Evolutionary conservation across 2,113 vertebrate genomes (phyloP).

Genomic region (Odocoileus hemionus): DNA sequence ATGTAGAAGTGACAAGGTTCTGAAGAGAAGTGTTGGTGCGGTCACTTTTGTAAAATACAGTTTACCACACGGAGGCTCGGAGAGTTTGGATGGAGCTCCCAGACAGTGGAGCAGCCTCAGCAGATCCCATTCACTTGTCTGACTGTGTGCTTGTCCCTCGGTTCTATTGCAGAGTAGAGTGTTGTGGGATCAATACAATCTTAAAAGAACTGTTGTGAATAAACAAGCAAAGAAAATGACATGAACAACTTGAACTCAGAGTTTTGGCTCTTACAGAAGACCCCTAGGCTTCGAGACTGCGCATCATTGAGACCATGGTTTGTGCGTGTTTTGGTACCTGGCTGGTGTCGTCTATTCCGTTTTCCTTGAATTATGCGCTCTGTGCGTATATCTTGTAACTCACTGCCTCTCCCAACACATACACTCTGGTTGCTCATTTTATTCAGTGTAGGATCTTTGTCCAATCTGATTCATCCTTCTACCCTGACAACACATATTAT

Average conservation of each 20-base stretch:
- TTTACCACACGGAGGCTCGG: not conserved
- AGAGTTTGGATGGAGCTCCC: not conserved
- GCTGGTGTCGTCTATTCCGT: not conserved
- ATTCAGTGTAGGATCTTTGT: not conserved
- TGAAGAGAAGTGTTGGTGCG: not conserved
- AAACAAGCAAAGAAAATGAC: not conserved
- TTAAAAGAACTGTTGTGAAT: not conserved
- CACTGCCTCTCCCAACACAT: not conserved
- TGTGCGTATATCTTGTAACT: not conserved
- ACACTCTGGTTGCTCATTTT: not conserved
- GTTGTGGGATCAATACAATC: not conserved
- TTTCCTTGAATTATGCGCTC: not conserved
- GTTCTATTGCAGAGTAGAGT: not conserved
- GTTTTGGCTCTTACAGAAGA: not conserved
- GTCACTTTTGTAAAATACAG: not conserved
- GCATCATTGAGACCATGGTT: not conserved
- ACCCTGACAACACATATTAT: not conserved
- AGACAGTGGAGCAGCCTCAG: not conserved
- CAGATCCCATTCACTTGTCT: not conserved
- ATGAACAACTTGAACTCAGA: not conserved
- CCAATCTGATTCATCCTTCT: not conserved
- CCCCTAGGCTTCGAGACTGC: not conserved
- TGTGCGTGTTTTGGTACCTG: not conserved
- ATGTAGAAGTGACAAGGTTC: not conserved
- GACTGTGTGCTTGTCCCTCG: not conserved